Base-by-base conservation (phyloP, 2,797 vertebrate genomes). In the Anisognathus igniventris region DNA sequence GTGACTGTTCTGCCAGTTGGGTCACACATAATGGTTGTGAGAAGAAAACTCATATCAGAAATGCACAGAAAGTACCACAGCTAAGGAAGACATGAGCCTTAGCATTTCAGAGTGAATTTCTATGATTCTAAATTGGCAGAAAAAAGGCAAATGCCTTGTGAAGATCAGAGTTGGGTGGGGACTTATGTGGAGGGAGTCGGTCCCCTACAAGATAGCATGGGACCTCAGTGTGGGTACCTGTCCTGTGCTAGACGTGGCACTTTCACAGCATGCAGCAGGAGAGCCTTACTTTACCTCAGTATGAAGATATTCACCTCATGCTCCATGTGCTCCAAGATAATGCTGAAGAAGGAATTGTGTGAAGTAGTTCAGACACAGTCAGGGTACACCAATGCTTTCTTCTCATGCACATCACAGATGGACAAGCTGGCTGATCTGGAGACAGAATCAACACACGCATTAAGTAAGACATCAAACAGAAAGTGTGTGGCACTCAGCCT, bases 341-440 rank as follows among this genome's bases (percentile, higher is more conserved):
- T 20, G 18, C 33, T 39, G n/a, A 68, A 30, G n/a, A 67, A 75
- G 27, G 14, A 30, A n/a, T 33, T 61, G 8, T 15, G 6, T 33
- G 16, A 51, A 66, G 48, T 18, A 71, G 48, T 33, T 45, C 12
- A 31, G 18, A 50, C 7, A 14, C 14, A 51, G 60, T 40, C 35
- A 48, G 62, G 21, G 15, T 30, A 42, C 4, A 1, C 33, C 25
- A 66, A 35, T 48, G 47, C 17, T 72, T 71, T 84, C 45, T 67
- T 83, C 56, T 40, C 0, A 0, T 28, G 54, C 42, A 8, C 53
- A 51, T 73, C 14, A 2, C 40, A 40, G 12, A 3, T 10, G 12
- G 17, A 67, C 19, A 39, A 58, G 27, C 27, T 80, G 14, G 30
- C 50, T 25, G n/a, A 6, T 45, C 25, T 4, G 1, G 16, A 62